Evolutionary conservation across 2,888 invertebrate genomes (phyloP).

Genomic region (Sipha maydis): DNA sequence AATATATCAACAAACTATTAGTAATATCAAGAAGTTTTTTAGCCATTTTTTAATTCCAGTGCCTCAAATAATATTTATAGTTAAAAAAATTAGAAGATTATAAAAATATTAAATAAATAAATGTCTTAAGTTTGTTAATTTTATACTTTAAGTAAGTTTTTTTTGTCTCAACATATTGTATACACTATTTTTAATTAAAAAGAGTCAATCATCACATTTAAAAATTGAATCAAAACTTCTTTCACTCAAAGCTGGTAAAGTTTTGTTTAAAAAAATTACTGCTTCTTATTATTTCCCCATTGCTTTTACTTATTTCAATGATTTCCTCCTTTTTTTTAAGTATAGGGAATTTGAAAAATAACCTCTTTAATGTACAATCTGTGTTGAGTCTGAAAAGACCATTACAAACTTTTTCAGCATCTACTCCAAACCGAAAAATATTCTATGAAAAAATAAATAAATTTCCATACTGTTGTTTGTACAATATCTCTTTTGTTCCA

Average conservation of each 20-base stretch:
- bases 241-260: neutral
- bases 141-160: no score
- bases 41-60: no score
- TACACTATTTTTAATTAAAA: no score
- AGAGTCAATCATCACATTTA: neutral
- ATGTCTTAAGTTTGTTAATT: no score
- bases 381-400: neutral
- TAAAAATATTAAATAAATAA: no score
- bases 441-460: neutral
- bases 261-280: neutral
- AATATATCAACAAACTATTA: no score
- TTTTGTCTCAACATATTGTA: no score
- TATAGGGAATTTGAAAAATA: neutral
- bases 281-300: neutral
- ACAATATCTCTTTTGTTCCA: neutral
- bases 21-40: no score
- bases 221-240: neutral
- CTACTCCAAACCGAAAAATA: neutral
- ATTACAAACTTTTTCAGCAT: neutral
- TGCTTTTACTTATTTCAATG: neutral
- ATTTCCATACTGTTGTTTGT: neutral
- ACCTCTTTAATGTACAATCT: neutral
- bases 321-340: neutral
- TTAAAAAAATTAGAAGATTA: no score
- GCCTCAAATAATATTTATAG: no score